phyloP scores from a whole-genome alignment of 1,140 invertebrate species.

The Phocides pigmalion region DNA sequence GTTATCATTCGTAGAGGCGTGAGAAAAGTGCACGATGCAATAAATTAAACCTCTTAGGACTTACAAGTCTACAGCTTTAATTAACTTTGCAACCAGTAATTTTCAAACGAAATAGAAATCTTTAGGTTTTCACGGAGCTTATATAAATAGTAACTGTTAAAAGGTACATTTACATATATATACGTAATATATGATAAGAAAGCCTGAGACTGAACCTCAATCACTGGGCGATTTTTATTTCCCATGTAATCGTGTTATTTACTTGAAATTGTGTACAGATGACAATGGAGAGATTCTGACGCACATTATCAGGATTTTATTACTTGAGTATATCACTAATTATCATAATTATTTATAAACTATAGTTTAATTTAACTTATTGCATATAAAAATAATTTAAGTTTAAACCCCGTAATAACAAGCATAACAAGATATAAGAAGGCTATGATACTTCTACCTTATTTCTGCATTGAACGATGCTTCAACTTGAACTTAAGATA shows the following conservation, averaged over 20 bases:
- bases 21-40: conserved; percentile 61
- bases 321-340: too few relatives aligned
- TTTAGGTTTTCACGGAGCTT: conserved; percentile 14
- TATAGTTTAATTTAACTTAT: too few relatives aligned
- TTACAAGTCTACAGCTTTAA: conserved; percentile 69
- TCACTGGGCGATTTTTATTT: too few relatives aligned
- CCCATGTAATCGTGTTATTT: too few relatives aligned
- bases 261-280: too few relatives aligned
- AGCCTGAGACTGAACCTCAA: too few relatives aligned
- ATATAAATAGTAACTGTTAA: background rate
- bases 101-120: conserved; percentile 46
- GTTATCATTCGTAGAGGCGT: conserved; percentile 30
- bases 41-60: conserved; percentile 72
- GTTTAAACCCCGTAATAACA: background rate
- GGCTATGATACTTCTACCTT: background rate
- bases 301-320: too few relatives aligned
- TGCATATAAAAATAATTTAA: background rate
- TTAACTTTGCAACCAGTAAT: conserved; percentile 73
- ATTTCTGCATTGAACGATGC: background rate
- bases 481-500: background rate
- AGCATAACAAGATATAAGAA: background rate
- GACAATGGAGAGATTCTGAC: too few relatives aligned
- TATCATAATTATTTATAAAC: too few relatives aligned
- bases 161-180: too few relatives aligned
- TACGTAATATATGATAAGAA: too few relatives aligned